Evolutionary conservation across 2,113 vertebrate genomes (phyloP), one percentile per base, ranked within the genome.

Genomic region (Cololabis saira): DNA sequence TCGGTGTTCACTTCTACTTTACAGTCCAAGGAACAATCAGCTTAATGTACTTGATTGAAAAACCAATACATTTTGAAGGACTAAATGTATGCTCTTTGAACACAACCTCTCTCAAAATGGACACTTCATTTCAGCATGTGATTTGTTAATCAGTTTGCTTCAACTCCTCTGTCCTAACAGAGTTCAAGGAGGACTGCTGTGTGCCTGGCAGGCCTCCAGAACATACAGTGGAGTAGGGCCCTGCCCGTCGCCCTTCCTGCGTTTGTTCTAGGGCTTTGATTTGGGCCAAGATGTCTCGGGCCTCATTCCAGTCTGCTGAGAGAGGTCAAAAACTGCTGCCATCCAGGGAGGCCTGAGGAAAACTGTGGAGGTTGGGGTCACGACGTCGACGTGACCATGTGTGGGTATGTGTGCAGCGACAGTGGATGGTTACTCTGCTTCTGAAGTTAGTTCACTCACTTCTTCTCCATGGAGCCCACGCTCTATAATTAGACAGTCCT

Each of bases 241-340:
- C 81, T 70, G 81, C 81, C 82, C 66, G 73, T 76, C 82, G 74
- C 81, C 85, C 89, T 94, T 94, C 93, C 93, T 93, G 92, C 90
- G 51, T 93, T 94, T 94, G 92, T 94, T 93, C 90, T 89, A 61
- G 74, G 60, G 82, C 90, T 93, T 91, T 92, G 91, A 93, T 93
- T 92, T 77, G 83, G 91, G 78, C 82, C 83, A 89, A 92, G 92
- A 93, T 93, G 90, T 94, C 92, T 92, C 79, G 47, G 75, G 79
- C 84, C 78, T 88, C 74, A 87, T 80, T 89, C 83, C 87, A 87
- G 71, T 76, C 71, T 43, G 61, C 71, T 71, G 82, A 85, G 84
- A 83, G 84, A 86, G 84, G 85, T 87, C 89, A 91, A 87, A 81
- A 79, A 51, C 72, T 58, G 83, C 80, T 74, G 80, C 79, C 67